Evolutionary conservation across 1,140 invertebrate genomes (phyloP), one percentile per base, ranked within the genome.

Genomic region (Notospermus geniculatus): DNA sequence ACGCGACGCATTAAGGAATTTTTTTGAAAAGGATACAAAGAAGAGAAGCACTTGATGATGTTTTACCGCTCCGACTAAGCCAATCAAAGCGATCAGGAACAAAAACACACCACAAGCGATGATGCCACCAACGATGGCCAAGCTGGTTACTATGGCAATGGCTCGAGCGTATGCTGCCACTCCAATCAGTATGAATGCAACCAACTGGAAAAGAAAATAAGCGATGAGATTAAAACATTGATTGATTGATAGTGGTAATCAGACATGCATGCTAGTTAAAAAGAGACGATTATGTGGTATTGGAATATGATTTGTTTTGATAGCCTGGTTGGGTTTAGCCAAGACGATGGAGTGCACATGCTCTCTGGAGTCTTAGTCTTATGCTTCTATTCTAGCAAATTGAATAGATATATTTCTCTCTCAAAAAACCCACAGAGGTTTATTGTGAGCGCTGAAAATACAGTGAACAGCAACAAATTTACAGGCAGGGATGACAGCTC

Each of bases 11-110:
- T 36, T 7, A 36, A 36, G 32, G 32, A n/a, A n/a, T n/a, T 36
- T 36, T 36, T 15, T 23, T 50, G 59, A 76, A 87, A 93, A 94
- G 91, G 91, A 94, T 95, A 96, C 93, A 84, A 97, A 96, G 82
- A 97, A 97, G 17, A 97, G 84, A 78, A 95, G 86, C 69, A 97
- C 94, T 90, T 98, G 95, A 82, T 97, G 93, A 82, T 98, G 95
- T 81, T 93, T 95, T 22, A 91, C 85, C 54, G 94, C 91, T 64
- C 93, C 95, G 69, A 93, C 86, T 23, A 97, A 80, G 32, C 95
- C 95, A 62, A 96, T 80, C 62, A 96, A 85, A 22, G 94, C 92
- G 69, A 97, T 91, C 19, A 95, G 76, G 65, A 96, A 89, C 23
- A 97, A 83, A 74, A 97, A 92, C 15, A 97, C 88, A 41, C 94